A percentile compares a stretch with the other conserved stretches of the same genome.
Evolutionary conservation across 2,888 invertebrate species (phyloP).

Genomic region (Sesamia inferens): DNA sequence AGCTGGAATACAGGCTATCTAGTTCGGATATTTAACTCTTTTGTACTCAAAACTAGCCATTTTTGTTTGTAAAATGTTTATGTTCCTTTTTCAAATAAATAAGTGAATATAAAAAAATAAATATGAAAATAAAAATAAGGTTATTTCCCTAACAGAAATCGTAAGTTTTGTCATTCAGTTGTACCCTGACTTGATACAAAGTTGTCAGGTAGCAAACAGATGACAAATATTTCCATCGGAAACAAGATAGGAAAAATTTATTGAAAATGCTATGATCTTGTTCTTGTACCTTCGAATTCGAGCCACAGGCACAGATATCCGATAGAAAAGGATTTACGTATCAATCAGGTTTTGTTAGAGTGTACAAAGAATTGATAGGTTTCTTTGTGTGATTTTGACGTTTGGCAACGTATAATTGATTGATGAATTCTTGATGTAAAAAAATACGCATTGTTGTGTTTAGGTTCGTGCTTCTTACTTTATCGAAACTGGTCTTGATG

Average conservation of each 20-base stretch:
- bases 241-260: constrained; percentile 10
- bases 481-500: not conserved
- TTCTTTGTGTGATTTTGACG: not conserved
- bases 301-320: not conserved
- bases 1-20: too few species aligned
- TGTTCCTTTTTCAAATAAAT: too few species aligned
- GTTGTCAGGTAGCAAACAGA: constrained; percentile 22
- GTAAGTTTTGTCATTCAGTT: not conserved
- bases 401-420: not conserved
- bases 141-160: not conserved
- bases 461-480: not conserved
- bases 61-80: too few species aligned
- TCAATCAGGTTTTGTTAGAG: not conserved
- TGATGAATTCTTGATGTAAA: not conserved
- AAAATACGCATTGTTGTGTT: not conserved
- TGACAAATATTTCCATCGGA: not conserved
- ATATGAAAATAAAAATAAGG: not conserved
- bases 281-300: not conserved
- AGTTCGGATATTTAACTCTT: too few species aligned
- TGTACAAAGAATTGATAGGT: not conserved
- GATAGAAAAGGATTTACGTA: constrained; percentile 7
- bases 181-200: constrained; percentile 25
- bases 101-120: too few species aligned
- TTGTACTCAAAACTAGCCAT: too few species aligned
- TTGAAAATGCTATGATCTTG: constrained; percentile 11